Evolutionary conservation across 2,888 invertebrate species (phyloP), one percentile per base, ranked within the genome.

Genomic region (Chesias legatella): DNA sequence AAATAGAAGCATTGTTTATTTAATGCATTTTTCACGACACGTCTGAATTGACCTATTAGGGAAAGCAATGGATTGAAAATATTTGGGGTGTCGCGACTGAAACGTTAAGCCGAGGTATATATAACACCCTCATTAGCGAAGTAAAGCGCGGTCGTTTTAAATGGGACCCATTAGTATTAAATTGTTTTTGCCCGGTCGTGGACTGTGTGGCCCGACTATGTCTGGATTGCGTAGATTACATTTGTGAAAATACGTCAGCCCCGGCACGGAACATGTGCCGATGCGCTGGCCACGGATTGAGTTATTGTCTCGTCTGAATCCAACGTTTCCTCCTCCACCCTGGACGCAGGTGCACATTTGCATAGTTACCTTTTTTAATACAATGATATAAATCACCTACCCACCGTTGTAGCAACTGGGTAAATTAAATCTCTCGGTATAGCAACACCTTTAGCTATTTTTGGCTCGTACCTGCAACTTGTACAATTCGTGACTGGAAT

Each of bases 161-260:
- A 77, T 77, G 71, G 72, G 57, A 56, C 57, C 67, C 74, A 78
- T 79, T 77, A 79, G 73, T 72, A 64, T 69, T 71, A 23, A 31
- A 73, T 70, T 73, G 71, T 73, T 62, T 66, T 67, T 60, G 58
- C 55, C 49, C 59, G 60, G 58, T 56, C 60, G 60, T 57, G 63
- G 64, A 76, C 73, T 74, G n/a, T n/a, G n/a, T n/a, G n/a, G 73
- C 62, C 58, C 56, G 61, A 74, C 74, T 76, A 72, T 72, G 61
- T 56, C 49, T 58, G 62, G 55, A 53, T 63, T 61, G 65, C 61
- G 63, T 67, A 65, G 66, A 77, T 77, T 73, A 71, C 69, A 67
- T 70, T 67, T 61, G 63, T 56, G 55, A 59, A 50, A 57, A 60
- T 57, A 61, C 56, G 53, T 60, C 53, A 8, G 20, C 20, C 17